A percentile compares a stretch with the other conserved stretches of the same genome.
Conservation (phyloP, 2,888 invertebrate species). For the Criorhina ranunculi region DNA sequence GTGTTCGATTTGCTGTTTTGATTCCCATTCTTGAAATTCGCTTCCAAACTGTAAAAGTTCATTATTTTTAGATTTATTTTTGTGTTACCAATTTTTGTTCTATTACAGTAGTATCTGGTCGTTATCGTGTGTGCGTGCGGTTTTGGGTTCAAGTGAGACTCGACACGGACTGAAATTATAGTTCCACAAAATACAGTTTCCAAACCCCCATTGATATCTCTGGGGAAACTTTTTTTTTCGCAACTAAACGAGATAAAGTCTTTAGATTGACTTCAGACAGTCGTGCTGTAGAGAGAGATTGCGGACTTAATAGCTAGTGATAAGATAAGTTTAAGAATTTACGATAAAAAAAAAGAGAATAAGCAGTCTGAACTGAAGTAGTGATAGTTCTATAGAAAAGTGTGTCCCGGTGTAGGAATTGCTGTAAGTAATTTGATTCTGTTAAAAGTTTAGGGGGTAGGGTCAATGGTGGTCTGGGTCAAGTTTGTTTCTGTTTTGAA, state of each 20-base stretch:
- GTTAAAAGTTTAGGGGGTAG: neutral
- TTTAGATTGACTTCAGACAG: neutral
- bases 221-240: conserved; percentile 9
- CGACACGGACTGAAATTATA: conserved; percentile 10
- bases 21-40: conserved; percentile 32
- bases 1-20: conserved; percentile 54
- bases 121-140: conserved; percentile 12
- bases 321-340: conserved; percentile 56
- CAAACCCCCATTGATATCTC: neutral
- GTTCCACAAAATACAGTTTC: conserved; percentile 28
- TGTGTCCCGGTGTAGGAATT: neutral
- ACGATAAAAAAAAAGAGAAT: conserved; percentile 20
- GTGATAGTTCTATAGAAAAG: conserved; percentile 16
- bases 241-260: conserved; percentile 39
- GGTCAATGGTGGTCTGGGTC: conserved; percentile 55
- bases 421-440: conserved; percentile 43
- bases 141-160: conserved; percentile 2
- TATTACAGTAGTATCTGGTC: conserved; percentile 16
- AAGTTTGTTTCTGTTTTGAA: conserved; percentile 26
- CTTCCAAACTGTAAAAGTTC: conserved; percentile 58
- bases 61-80: conserved; percentile 52
- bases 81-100: conserved; percentile 9
- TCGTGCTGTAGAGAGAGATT: neutral
- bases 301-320: conserved; percentile 27
- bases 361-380: neutral